Conservation (phyloP, 2,888 invertebrate species). For the Piscicola geometra region DNA sequence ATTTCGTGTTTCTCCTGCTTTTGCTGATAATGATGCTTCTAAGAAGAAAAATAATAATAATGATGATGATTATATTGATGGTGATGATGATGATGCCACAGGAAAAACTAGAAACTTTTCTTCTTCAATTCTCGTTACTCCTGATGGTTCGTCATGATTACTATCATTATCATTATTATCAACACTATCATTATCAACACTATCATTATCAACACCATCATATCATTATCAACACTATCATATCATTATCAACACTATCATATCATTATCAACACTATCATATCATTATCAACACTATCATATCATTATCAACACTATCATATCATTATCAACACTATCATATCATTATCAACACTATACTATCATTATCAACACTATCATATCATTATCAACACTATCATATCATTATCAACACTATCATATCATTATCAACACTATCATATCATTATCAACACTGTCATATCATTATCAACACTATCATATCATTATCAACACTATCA, state of each 20-base stretch:
- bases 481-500: background rate
- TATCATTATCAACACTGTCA: background rate
- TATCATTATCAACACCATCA: background rate
- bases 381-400: background rate
- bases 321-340: background rate
- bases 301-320: background rate
- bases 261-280: background rate
- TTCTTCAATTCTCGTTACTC: background rate
- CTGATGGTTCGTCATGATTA: background rate
- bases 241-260: slow-evolving; percentile 5
- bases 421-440: background rate
- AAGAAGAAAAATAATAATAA: slow-evolving; percentile 10
- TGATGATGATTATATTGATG: background rate
- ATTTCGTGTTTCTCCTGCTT: background rate
- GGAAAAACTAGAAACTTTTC: background rate
- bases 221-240: slow-evolving; percentile 10
- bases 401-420: background rate
- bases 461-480: background rate
- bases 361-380: background rate
- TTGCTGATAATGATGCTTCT: background rate
- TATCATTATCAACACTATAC: background rate
- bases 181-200: background rate
- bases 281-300: background rate
- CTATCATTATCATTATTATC: background rate
- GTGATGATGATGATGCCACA: too few relatives aligned